These are phyloP conservation scores for Hirtodrosophila cameraria DNA, from an alignment of 2,888 invertebrate species.

Conservation along the genomic window DNA sequence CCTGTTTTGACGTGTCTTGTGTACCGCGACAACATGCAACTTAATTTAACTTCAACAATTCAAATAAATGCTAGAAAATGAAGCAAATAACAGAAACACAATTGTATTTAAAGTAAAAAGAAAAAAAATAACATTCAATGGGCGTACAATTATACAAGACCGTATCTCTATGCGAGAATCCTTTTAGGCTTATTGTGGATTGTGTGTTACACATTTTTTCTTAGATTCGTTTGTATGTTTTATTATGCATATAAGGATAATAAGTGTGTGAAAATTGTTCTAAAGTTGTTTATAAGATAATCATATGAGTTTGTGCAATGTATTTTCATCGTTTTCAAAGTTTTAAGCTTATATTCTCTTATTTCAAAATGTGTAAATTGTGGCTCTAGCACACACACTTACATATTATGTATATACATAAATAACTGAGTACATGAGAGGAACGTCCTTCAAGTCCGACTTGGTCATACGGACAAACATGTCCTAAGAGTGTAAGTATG, in stretches of 20 bases:
- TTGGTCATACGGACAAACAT: slow-evolving; percentile 39
- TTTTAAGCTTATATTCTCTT: no score
- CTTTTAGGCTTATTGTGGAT: slow-evolving; percentile 30
- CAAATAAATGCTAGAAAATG: not conserved
- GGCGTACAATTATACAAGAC: slow-evolving; percentile 2
- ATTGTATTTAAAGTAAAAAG: not conserved
- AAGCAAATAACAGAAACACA: not conserved
- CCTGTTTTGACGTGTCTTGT: slow-evolving; percentile 45
- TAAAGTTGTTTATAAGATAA: slow-evolving; percentile 1
- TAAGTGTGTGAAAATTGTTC: slow-evolving; percentile 17
- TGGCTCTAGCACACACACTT: slow-evolving; percentile 7
- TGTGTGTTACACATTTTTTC: slow-evolving; percentile 38
- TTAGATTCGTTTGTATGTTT: slow-evolving; percentile 18
- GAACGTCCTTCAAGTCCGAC: slow-evolving; percentile 51
- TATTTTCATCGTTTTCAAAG: not conserved
- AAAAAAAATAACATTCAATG: no score
- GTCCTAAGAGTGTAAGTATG: slow-evolving; percentile 26
- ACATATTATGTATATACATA: slow-evolving; percentile 24
- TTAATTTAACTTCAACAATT: not conserved
- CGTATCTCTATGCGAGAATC: not conserved
- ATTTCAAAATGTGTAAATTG: not conserved
- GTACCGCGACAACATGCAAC: not conserved
- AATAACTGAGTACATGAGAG: slow-evolving; percentile 34
- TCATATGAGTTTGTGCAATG: not conserved
- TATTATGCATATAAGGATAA: slow-evolving; percentile 15